These are phyloP conservation scores for Campoplex nolae DNA, from an alignment of 2,888 invertebrate species.

Conservation along the genomic window DNA sequence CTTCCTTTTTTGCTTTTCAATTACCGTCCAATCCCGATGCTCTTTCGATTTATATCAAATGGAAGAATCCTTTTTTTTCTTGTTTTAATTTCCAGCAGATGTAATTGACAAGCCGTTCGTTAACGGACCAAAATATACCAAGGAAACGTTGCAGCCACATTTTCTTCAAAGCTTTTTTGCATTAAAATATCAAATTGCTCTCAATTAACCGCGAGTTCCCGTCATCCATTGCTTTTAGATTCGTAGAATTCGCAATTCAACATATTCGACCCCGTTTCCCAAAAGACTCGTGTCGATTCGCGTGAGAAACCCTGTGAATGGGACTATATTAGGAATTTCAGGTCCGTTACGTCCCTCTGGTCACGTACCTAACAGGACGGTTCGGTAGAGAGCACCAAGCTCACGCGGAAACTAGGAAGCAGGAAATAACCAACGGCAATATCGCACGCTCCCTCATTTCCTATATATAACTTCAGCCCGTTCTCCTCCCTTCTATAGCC, in stretches of 20 bases:
- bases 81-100: background rate
- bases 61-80: background rate
- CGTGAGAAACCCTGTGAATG: background rate
- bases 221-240: background rate
- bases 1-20: background rate
- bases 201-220: background rate
- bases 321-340: constrained; percentile 6
- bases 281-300: background rate
- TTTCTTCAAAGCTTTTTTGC: background rate
- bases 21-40: background rate
- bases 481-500: background rate
- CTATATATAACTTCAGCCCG: constrained; percentile 5
- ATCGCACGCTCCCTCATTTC: constrained; percentile 49
- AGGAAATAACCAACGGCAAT: constrained; percentile 64
- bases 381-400: constrained; percentile 40
- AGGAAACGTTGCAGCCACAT: background rate
- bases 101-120: background rate
- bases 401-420: constrained; percentile 51
- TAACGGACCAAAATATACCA: background rate
- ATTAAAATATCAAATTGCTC: background rate
- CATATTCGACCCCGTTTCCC: background rate
- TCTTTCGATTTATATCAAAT: background rate
- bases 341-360: constrained; percentile 65
- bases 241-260: background rate
- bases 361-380: constrained; percentile 64